Percentiles rank a stretch among this genome's conserved stretches.
Evolutionary conservation across 1,140 invertebrate genomes (phyloP).

Genomic region (Harlomillsia oculata): DNA sequence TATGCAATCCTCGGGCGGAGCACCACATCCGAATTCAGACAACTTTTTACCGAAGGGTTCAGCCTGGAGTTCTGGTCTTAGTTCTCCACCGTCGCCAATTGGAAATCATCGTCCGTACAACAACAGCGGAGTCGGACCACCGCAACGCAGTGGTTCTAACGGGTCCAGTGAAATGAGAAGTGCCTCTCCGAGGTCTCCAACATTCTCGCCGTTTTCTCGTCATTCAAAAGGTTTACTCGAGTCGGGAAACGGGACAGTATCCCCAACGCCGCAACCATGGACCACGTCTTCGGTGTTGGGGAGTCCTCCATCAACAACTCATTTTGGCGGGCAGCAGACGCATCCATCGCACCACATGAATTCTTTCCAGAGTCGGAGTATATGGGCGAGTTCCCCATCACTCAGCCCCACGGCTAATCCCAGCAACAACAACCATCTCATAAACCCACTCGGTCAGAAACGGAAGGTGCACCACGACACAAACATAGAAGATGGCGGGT

Average conservation of each 20-base stretch:
- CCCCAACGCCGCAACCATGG: slow-evolving; percentile 34
- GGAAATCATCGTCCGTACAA: slow-evolving; percentile 30
- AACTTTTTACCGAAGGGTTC: slow-evolving; percentile 21
- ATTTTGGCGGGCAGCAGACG: slow-evolving; percentile 28
- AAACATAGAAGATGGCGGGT: slow-evolving; percentile 20
- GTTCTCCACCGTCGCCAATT: slow-evolving; percentile 33
- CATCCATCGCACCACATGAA: slow-evolving; percentile 18
- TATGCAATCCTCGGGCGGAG: slow-evolving; percentile 12
- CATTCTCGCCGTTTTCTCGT: slow-evolving; percentile 33
- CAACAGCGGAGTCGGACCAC: slow-evolving; percentile 17
- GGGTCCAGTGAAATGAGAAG: slow-evolving; percentile 35
- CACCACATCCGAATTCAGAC: slow-evolving; percentile 9
- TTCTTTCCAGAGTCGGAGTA: slow-evolving; percentile 29
- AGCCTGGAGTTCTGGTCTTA: slow-evolving; percentile 32
- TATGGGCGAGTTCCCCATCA: slow-evolving; percentile 34
- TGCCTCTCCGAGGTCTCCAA: slow-evolving; percentile 25
- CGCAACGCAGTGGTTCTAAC: slow-evolving; percentile 34
- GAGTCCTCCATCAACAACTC: slow-evolving; percentile 30
- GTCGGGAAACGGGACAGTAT: slow-evolving; percentile 36
- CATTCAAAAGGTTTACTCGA: slow-evolving; percentile 31
- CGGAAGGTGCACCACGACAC: slow-evolving; percentile 41
- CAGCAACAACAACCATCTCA: slow-evolving; percentile 26
- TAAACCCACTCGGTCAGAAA: slow-evolving; percentile 44
- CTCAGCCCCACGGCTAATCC: slow-evolving; percentile 22
- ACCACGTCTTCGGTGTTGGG: slow-evolving; percentile 35